phyloP scores from a whole-genome alignment of 2,888 invertebrate species.

The Drosophila multiciliata region DNA sequence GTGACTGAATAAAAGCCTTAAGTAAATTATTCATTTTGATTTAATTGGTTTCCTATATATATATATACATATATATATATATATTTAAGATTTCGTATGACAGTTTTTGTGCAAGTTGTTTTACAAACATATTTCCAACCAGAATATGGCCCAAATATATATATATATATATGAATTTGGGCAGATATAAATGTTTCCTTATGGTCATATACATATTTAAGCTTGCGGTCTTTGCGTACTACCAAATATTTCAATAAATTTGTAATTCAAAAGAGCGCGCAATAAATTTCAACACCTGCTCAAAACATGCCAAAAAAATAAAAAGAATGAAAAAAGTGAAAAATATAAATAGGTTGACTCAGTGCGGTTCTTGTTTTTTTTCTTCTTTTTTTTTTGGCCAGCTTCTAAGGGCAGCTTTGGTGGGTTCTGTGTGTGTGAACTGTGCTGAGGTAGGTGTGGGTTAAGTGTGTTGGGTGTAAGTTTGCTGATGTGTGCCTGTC shows the following conservation, averaged over 20 bases:
- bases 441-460: neutral
- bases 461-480: neutral
- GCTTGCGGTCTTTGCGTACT: constrained; percentile 30
- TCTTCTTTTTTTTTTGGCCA: neutral
- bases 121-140: constrained; percentile 6
- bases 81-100: neutral
- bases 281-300: constrained; percentile 68
- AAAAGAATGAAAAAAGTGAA: constrained; percentile 11
- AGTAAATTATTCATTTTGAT: neutral
- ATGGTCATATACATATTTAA: constrained; percentile 34
- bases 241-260: constrained; percentile 74
- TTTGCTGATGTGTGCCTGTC: constrained; percentile 69
- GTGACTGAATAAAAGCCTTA: neutral
- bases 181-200: constrained; percentile 5
- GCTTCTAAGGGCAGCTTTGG: constrained; percentile 1
- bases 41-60: neutral
- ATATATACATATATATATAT: neutral
- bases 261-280: constrained; percentile 72
- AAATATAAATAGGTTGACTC: constrained; percentile 72
- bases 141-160: constrained; percentile 1
- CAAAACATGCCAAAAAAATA: constrained; percentile 18
- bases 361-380: constrained; percentile 25
- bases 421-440: neutral
- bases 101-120: no score
- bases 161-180: constrained; percentile 1